Evolutionary conservation across 2,888 invertebrate genomes (phyloP).

Genomic region (Meiosimyza platycephala): DNA sequence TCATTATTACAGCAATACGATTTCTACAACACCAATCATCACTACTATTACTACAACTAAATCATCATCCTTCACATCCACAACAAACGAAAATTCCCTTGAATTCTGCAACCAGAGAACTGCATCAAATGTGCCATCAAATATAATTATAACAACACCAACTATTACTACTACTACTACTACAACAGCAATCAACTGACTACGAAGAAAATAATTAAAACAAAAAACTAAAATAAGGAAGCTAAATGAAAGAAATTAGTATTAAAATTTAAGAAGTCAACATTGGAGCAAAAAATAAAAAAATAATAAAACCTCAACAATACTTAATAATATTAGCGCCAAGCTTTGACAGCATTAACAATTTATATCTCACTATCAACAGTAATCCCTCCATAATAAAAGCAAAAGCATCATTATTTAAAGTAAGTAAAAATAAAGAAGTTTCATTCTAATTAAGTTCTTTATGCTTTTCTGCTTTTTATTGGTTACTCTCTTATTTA

Average conservation of each 20-base stretch:
- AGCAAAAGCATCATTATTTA: background rate
- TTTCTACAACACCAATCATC: constrained; percentile 18
- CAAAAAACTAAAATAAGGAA: constrained; percentile 18
- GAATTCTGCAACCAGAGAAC: constrained; percentile 28
- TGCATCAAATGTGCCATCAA: constrained; percentile 43
- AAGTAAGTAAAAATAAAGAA: constrained; percentile 1
- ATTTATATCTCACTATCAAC: background rate
- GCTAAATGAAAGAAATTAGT: constrained; percentile 29
- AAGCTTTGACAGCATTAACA: background rate
- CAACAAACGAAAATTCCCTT: background rate
- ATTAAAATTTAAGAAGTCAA: constrained; percentile 6
- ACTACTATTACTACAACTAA: background rate
- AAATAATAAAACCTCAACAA: background rate
- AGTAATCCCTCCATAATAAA: constrained; percentile 22
- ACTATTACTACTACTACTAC: background rate
- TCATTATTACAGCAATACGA: constrained; percentile 1
- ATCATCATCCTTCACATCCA: background rate
- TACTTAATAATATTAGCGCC: background rate
- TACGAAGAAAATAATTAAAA: background rate
- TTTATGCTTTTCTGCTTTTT: no score
- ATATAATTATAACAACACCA: constrained; percentile 15
- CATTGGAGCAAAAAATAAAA: background rate
- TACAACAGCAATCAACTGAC: constrained; percentile 19
- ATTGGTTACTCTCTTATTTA: no score
- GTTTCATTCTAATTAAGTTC: no score